These are phyloP conservation scores for Bagarius yarrelli DNA, from an alignment of 2,113 vertebrate genomes.

Conservation along the genomic window DNA sequence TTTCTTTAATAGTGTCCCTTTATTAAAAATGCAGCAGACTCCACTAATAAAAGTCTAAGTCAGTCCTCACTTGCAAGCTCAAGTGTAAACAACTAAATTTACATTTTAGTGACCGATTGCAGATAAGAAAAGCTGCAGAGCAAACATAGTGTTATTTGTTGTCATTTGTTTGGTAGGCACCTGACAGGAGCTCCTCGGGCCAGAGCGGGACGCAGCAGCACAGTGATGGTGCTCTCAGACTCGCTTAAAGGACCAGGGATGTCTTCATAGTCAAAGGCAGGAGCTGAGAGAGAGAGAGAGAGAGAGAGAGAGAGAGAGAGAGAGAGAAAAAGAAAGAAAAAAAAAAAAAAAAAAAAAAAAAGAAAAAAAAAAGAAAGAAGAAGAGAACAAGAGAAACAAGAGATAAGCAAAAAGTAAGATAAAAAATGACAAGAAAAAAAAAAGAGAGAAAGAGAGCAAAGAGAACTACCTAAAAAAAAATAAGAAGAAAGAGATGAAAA, in stretches of 20 bases:
- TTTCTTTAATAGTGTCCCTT: not conserved
- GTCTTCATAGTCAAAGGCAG: constrained; percentile 91
- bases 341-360: not conserved
- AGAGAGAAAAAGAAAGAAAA: not conserved
- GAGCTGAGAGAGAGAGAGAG: constrained; percentile 68
- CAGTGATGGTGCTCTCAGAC: constrained; percentile 92
- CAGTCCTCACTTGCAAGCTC: not conserved
- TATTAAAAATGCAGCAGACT: not conserved
- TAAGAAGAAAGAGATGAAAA: too few relatives aligned
- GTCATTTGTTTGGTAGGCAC: constrained; percentile 60
- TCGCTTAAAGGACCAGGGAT: constrained; percentile 85
- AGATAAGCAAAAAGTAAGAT: too few relatives aligned
- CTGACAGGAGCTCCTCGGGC: constrained; percentile 93
- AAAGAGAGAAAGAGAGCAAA: too few relatives aligned
- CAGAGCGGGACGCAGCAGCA: constrained; percentile 88
- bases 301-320: not conserved
- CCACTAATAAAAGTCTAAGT: not conserved
- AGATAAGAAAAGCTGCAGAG: not conserved
- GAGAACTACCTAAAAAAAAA: too few relatives aligned
- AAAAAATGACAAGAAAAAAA: too few relatives aligned
- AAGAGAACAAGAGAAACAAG: too few relatives aligned
- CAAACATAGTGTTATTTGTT: constrained; percentile 32
- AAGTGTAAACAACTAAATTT: not conserved
- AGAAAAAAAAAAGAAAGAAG: too few relatives aligned
- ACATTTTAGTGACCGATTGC: not conserved